Conservation (phyloP, 1,140 invertebrate species). For the Sipha flava region DNA sequence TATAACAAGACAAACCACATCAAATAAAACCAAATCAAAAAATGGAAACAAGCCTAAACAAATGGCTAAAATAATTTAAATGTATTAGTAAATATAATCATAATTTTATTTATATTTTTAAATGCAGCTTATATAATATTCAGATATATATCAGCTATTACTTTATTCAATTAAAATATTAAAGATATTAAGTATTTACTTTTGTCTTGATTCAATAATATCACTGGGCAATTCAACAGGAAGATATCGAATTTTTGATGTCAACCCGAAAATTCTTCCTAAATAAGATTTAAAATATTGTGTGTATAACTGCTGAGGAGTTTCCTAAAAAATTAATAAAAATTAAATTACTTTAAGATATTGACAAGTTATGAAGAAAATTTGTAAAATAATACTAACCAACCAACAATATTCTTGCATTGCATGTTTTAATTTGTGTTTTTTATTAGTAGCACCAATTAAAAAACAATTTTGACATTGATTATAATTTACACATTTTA, state of each 20-base stretch:
- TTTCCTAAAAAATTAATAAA: constrained; percentile 29
- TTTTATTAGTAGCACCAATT: constrained; percentile 57
- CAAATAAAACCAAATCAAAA: no score
- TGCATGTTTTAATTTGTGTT: constrained; percentile 67
- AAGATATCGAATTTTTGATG: constrained; percentile 18
- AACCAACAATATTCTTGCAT: constrained; percentile 66
- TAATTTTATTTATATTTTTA: no score
- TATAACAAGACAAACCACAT: no score
- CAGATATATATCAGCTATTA: no score
- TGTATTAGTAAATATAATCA: no score
- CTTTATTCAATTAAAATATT: no score
- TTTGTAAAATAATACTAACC: constrained; percentile 40
- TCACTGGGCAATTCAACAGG: constrained; percentile 2
- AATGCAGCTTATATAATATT: no score
- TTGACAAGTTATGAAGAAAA: no score
- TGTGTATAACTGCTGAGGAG: constrained; percentile 10
- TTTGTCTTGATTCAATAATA: not conserved
- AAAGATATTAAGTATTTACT: no score
- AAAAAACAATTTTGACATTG: constrained; percentile 75
- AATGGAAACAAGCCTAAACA: no score
- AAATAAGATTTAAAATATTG: constrained; percentile 22
- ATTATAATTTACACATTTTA: constrained; percentile 66
- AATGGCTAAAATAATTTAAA: no score
- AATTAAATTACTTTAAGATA: no score
- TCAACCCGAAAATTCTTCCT: constrained; percentile 18